phyloP scores from a whole-genome alignment of 2,113 vertebrate species.

The Gasterosteus aculeatus region DNA sequence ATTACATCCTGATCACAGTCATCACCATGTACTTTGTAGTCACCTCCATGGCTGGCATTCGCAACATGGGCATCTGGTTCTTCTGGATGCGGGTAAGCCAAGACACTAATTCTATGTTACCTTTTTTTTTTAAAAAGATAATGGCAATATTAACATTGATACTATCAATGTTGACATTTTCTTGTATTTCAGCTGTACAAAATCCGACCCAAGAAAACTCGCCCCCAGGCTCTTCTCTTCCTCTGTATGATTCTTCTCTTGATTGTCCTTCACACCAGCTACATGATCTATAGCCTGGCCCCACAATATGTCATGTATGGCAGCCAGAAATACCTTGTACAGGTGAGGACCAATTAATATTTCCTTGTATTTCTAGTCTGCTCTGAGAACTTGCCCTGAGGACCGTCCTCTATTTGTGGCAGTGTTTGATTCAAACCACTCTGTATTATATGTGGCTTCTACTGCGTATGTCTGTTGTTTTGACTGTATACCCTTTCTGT shows the following conservation, averaged over 20 bases:
- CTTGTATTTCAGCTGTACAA: conserved; percentile 88
- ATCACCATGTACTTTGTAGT: conserved; percentile 98
- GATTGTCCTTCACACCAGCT: conserved; percentile 96
- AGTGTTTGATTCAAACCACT: conserved; percentile 34
- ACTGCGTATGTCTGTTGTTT: conserved; percentile 46
- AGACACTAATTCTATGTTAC: conserved; percentile 3
- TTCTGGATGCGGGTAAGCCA: conserved; percentile 93
- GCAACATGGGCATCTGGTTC: conserved; percentile 99
- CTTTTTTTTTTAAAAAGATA: neutral
- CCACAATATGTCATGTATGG: conserved; percentile 99
- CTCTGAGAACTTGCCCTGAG: neutral
- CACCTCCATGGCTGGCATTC: conserved; percentile 98
- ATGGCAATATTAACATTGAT: neutral
- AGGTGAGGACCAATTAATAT: conserved; percentile 80
- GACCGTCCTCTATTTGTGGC: conserved; percentile 17
- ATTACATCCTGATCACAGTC: conserved; percentile 95
- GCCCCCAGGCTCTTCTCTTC: conserved; percentile 95
- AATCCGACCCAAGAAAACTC: conserved; percentile 91
- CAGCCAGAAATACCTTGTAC: conserved; percentile 93
- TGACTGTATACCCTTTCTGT: conserved; percentile 46
- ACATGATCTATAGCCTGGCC: conserved; percentile 98
- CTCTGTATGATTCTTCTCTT: conserved; percentile 98
- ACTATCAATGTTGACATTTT: conserved; percentile 13
- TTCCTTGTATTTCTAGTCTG: conserved; percentile 7
- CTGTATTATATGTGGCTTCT: conserved; percentile 37